phyloP scores from a whole-genome alignment of 2,888 invertebrate genomes.

The Tetranychus piercei region DNA sequence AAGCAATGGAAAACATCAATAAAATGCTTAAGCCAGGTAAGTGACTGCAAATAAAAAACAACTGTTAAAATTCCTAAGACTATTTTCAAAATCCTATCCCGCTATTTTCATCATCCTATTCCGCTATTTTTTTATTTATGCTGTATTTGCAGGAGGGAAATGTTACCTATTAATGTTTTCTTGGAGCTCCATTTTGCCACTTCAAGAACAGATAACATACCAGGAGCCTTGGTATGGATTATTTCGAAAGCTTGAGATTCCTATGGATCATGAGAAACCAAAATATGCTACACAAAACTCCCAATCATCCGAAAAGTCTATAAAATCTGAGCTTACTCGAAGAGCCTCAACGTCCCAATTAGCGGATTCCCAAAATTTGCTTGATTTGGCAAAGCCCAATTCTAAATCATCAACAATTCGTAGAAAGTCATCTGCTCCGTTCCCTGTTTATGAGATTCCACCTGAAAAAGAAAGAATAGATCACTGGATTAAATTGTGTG shows the following conservation, averaged over 20 bases:
- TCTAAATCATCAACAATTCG: not conserved
- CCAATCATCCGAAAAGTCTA: not conserved
- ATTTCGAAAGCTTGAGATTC: not conserved
- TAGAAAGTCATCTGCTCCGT: conserved; percentile 15
- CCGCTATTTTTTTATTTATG: not conserved
- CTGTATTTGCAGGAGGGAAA: conserved; percentile 6
- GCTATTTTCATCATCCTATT: not conserved
- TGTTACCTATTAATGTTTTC: conserved; percentile 17
- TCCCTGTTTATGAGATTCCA: conserved; percentile 12
- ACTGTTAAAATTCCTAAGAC: not conserved
- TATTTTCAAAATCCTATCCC: too few species aligned
- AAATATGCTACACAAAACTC: not conserved
- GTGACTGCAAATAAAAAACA: not conserved
- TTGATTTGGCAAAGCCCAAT: not conserved
- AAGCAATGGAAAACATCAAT: conserved; percentile 5
- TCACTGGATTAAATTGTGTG: conserved; percentile 14
- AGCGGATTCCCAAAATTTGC: too few species aligned
- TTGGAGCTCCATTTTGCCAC: conserved; percentile 15
- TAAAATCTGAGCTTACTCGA: not conserved
- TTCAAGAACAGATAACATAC: conserved; percentile 16
- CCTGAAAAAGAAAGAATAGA: conserved; percentile 10
- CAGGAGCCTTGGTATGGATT: conserved; percentile 12
- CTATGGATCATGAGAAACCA: not conserved
- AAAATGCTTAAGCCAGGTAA: conserved; percentile 11
- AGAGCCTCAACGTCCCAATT: not conserved